Conservation (phyloP, 2,113 vertebrate species). For the Rhinolophus sinicus region DNA sequence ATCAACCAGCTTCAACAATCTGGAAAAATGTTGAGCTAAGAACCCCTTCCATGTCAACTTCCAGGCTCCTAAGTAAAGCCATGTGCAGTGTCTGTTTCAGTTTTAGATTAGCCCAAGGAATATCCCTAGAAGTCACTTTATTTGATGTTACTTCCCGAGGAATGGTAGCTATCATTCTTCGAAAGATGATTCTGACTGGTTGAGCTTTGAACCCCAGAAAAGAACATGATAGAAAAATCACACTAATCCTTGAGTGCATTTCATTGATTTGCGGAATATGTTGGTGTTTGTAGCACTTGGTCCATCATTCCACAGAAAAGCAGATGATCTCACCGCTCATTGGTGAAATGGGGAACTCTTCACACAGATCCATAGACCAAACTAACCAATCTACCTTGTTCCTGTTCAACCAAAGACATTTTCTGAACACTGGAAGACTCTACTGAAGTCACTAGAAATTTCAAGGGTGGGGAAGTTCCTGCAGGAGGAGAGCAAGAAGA, state of each 20-base stretch:
- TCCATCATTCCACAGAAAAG: not conserved
- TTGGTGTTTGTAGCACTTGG: not conserved
- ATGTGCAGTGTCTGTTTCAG: slow-evolving; percentile 35
- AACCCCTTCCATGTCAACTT: slow-evolving; percentile 57
- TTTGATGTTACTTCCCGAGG: slow-evolving; percentile 23
- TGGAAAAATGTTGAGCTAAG: slow-evolving; percentile 61
- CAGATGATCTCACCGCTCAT: not conserved
- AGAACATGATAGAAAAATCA: not conserved
- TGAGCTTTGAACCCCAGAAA: not conserved
- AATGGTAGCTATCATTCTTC: not conserved
- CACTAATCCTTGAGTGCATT: not conserved
- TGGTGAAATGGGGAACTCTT: slow-evolving; percentile 2
- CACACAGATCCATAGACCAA: not conserved
- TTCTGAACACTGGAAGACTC: not conserved
- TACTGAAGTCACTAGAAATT: not conserved
- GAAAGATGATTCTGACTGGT: not conserved
- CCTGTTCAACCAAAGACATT: not conserved
- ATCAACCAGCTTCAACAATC: slow-evolving; percentile 57
- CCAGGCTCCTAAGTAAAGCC: slow-evolving; percentile 59
- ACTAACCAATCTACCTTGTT: not conserved
- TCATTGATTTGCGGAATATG: not conserved
- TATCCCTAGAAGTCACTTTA: slow-evolving; percentile 40
- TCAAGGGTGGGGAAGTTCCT: not conserved
- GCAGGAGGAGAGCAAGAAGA: slow-evolving; percentile 24
- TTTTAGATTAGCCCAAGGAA: slow-evolving; percentile 42